Conservation (phyloP, 2,113 vertebrate genomes). For the Mustelus asterias region DNA sequence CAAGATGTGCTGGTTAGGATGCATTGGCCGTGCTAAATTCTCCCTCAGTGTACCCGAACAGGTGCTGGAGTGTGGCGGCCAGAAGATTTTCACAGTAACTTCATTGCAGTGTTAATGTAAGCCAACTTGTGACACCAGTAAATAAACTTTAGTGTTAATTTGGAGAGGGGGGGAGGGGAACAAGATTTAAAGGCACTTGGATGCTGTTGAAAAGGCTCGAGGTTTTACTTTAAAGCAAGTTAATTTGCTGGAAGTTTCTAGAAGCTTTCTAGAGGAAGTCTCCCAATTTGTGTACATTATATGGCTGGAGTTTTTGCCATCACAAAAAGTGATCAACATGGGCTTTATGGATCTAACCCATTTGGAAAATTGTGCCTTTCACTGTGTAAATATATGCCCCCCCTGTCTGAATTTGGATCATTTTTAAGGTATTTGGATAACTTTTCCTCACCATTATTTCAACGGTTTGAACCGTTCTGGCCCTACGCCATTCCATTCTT, state of each 20-base stretch:
- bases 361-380: background rate
- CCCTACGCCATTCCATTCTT: background rate
- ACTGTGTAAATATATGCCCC: background rate
- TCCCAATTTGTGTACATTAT: background rate
- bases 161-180: background rate
- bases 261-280: background rate
- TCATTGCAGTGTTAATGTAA: too few species aligned
- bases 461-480: background rate
- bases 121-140: too few species aligned
- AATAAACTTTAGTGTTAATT: background rate
- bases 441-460: background rate
- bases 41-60: too few species aligned
- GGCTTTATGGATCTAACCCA: background rate
- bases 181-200: background rate
- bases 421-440: background rate
- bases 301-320: background rate
- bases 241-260: background rate
- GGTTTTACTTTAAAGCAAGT: background rate
- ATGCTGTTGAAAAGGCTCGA: background rate
- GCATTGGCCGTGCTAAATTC: too few species aligned
- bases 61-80: too few species aligned
- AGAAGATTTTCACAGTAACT: too few species aligned
- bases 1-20: too few species aligned
- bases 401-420: background rate
- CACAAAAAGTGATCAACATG: background rate